Evolutionary conservation across 2,888 invertebrate species (phyloP), one percentile per base, ranked within the genome.

Genomic region (Hedychridium roseum): DNA sequence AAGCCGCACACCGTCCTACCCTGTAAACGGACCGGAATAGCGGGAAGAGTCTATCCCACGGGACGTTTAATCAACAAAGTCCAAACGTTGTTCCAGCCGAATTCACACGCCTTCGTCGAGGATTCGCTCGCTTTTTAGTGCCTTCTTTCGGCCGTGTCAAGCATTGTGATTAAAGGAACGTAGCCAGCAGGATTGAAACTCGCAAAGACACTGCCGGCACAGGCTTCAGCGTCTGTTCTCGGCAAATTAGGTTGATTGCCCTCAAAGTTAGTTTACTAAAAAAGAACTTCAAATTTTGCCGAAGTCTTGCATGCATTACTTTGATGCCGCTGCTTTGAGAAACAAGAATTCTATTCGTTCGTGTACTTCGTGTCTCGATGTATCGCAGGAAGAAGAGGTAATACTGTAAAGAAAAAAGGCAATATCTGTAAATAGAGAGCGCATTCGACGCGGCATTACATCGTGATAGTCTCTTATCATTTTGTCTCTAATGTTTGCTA

Each of bases 31-130:
- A 27, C 43, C 27, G 42, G 45, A 52, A 50, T 50, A 46, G 32
- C 47, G 34, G 55, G 48, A 55, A 50, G 58, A 63, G 54, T 60
- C 58, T 52, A 53, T 64, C 57, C 55, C 48, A 46, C 57, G 40
- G 55, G 70, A 70, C 68, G 57, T 72, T 72, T 74, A 72, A 74
- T 73, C 68, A 74, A 64, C 66, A 47, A 57, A 60, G 55, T 55
- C 54, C 57, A 54, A 59, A 62, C 55, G 52, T 64, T 59, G 53
- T 57, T 54, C 41, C 45, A 40, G 6, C 39, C 35, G 40, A 46
- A 43, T 60, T 57, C 52, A 42, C 54, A 28, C 32, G 36, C 43
- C 46, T 30, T 12, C 38, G 11, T 30, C 43, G 11, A 20, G 18
- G 34, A 48, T 35, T 38, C 40, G 31, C 35, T 32, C 23, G 20